Evolutionary conservation across 2,888 invertebrate species (phyloP), one percentile per base, ranked within the genome.

Genomic region (Pterostichus madidus): DNA sequence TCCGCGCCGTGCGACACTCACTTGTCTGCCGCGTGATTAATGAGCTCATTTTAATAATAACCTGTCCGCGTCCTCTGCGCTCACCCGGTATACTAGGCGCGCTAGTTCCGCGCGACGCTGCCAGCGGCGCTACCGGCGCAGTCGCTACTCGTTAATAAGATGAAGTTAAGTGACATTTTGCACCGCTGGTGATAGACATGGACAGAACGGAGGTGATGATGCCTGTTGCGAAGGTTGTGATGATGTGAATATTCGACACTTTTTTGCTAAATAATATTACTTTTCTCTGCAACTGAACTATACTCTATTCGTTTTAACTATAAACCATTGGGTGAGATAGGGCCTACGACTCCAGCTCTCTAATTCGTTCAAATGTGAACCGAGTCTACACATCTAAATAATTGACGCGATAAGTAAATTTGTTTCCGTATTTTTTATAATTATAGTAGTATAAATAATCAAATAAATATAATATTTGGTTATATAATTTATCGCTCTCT

Each of bases 41-140:
- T 90, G 89, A 87, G 89, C 90, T 89, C 89, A 90, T 90, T 90
- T 90, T 90, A 90, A 90, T 90, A 90, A 90, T 90, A 90, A 90
- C 90, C 88, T 89, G 87, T 64, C 49, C 52, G 17, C 35, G n/a
- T 39, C 8, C 75, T 32, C 15, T 32, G n/a, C n/a, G 15, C 6
- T 17, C 32, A 75, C 32, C 52, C 52, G 49, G 75, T 75, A 52
- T 52, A 75, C 32, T 13, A 1, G 8, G 0, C 10, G 13, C 59
- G 31, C 32, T 64, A 46, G 73, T 52, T 52, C 32, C 49, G 44
- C 73, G 15, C 46, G 46, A 10, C 61, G 44, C 24, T 15, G 49
- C 64, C 79, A 79, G 15, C 24, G 68, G 64, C 61, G 56, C 53
- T 56, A 39, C 17, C 76, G 53, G 11, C 39, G 13, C 31, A 31